Percentiles rank a stretch among this genome's conserved stretches.
phyloP scores from a whole-genome alignment of 2,888 invertebrate species.

The Euphydryas editha region DNA sequence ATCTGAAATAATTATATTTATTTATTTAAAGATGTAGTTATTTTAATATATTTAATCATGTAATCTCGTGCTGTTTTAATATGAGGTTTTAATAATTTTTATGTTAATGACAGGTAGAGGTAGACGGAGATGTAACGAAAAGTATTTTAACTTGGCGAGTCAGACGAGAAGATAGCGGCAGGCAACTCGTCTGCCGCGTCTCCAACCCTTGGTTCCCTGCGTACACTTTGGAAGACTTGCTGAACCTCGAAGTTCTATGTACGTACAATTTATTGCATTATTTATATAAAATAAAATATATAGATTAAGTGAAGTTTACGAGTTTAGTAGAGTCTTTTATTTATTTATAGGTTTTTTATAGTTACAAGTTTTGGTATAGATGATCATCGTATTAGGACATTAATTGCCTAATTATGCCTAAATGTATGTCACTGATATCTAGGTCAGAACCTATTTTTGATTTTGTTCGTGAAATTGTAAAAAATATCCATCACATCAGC shows the following conservation, averaged over 20 bases:
- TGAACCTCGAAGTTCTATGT: slow-evolving; percentile 92
- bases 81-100: not conserved
- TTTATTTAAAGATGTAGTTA: not conserved
- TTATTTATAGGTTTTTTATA: too few species aligned
- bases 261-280: slow-evolving; percentile 78
- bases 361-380: too few species aligned
- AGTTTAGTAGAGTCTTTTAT: too few species aligned
- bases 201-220: slow-evolving; percentile 94
- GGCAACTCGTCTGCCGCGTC: slow-evolving; percentile 91
- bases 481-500: too few species aligned
- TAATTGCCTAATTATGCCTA: too few species aligned
- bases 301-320: too few species aligned
- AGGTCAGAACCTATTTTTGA: too few species aligned
- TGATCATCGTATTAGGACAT: too few species aligned
- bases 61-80: not conserved
- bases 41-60: not conserved
- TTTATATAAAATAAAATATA: not conserved
- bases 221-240: slow-evolving; percentile 90
- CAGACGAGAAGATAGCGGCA: slow-evolving; percentile 90
- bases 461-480: too few species aligned
- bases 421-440: too few species aligned
- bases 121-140: slow-evolving; percentile 87
- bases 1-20: not conserved
- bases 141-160: slow-evolving; percentile 90
- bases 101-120: slow-evolving; percentile 77